phyloP scores from a whole-genome alignment of 2,888 invertebrate genomes.

The Drosophila nr. medialis region DNA sequence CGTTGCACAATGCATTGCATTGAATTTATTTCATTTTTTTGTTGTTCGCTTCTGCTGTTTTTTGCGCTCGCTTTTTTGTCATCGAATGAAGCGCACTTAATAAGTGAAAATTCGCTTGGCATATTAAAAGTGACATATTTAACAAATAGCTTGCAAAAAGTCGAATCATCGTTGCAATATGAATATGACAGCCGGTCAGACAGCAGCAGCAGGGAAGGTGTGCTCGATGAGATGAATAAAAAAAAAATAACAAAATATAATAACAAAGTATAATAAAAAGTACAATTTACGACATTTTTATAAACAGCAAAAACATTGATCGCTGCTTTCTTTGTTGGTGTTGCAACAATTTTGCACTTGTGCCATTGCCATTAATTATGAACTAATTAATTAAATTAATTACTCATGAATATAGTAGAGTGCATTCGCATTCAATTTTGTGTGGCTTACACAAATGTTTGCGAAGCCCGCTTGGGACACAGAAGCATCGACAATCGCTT shows the following conservation, averaged over 20 bases:
- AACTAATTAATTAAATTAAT: constrained; percentile 75
- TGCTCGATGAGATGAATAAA: neutral
- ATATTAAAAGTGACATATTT: constrained; percentile 75
- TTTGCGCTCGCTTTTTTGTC: constrained; percentile 26
- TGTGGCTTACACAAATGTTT: constrained; percentile 65
- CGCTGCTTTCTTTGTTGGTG: too few relatives aligned
- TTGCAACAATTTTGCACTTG: too few relatives aligned
- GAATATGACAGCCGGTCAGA: constrained; percentile 61
- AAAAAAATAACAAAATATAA: neutral
- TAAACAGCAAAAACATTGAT: constrained; percentile 38
- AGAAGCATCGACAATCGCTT: constrained; percentile 31
- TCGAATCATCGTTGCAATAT: constrained; percentile 52
- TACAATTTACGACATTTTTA: constrained; percentile 56
- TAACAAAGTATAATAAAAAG: constrained; percentile 15
- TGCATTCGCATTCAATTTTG: constrained; percentile 49
- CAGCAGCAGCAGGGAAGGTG: neutral
- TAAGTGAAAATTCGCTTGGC: constrained; percentile 71
- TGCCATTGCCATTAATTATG: too few relatives aligned
- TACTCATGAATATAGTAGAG: constrained; percentile 62
- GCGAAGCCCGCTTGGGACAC: constrained; percentile 45
- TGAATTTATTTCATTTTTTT: constrained; percentile 28
- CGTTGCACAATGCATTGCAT: constrained; percentile 53
- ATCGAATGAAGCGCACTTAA: constrained; percentile 68
- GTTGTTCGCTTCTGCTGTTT: constrained; percentile 2
- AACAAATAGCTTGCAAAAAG: constrained; percentile 67